These are phyloP conservation scores for Pangasianodon gigas DNA, from an alignment of 2,113 vertebrate species.

Conservation along the genomic window DNA sequence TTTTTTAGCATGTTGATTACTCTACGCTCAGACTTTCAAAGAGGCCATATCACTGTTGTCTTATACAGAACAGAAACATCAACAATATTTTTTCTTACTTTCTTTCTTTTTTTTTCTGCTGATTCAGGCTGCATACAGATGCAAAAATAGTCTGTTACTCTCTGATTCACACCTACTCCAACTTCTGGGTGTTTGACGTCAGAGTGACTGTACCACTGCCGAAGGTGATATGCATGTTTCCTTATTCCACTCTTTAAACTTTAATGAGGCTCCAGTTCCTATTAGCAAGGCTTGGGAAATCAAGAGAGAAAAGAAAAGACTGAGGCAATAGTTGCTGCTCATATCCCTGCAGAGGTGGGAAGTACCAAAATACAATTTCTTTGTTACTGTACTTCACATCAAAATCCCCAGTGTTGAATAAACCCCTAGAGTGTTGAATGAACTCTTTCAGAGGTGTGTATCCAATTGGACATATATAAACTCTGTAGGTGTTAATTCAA, in stretches of 20 bases:
- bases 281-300: constrained; percentile 40
- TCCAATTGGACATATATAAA: background rate
- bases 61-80: background rate
- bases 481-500: background rate
- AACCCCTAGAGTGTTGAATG: background rate
- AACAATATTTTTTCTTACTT: background rate
- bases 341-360: background rate
- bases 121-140: background rate
- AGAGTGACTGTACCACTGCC: constrained; percentile 26
- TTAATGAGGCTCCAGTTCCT: constrained; percentile 51
- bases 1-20: background rate
- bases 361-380: background rate
- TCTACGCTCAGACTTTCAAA: background rate
- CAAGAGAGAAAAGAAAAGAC: constrained; percentile 28
- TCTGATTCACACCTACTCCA: constrained; percentile 11
- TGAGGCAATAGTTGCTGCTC: background rate
- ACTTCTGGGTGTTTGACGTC: constrained; percentile 20
- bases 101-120: background rate
- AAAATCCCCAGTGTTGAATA: background rate
- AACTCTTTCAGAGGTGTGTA: too few species aligned
- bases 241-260: constrained; percentile 43
- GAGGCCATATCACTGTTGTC: background rate
- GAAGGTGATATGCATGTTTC: constrained; percentile 49
- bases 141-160: constrained; percentile 14
- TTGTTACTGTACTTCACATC: background rate